phyloP scores from a whole-genome alignment of 2,113 vertebrate species.

The Gambusia affinis region DNA sequence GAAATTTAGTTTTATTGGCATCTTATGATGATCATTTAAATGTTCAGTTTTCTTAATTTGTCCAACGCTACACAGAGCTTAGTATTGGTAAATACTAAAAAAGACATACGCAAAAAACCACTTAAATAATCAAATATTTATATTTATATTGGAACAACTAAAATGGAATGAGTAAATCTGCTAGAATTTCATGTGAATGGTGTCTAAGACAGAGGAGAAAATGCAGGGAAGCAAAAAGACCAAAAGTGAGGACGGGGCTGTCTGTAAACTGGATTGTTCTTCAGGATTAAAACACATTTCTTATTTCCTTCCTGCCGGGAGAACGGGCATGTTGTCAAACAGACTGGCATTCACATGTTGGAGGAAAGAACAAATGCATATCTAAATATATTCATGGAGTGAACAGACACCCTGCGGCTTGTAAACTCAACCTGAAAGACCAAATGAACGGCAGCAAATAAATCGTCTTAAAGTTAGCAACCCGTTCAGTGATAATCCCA shows the following conservation, averaged over 20 bases:
- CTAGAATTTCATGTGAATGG: too few relatives aligned
- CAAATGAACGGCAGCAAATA: conserved; percentile 1
- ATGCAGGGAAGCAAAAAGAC: neutral
- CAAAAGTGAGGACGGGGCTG: neutral
- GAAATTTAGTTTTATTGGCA: too few relatives aligned
- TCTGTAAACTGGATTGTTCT: neutral
- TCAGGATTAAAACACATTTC: conserved; percentile 1
- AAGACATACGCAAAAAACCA: too few relatives aligned
- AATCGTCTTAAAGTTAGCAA: conserved; percentile 32
- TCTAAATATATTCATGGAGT: conserved; percentile 10
- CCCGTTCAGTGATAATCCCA: conserved; percentile 18
- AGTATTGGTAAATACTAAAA: too few relatives aligned
- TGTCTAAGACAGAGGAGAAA: neutral
- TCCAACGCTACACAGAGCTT: too few relatives aligned
- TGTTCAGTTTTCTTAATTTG: too few relatives aligned
- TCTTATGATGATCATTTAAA: too few relatives aligned
- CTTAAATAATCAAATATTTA: too few relatives aligned
- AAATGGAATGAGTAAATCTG: too few relatives aligned
- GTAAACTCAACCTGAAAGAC: conserved; percentile 23
- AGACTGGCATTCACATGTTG: conserved; percentile 7
- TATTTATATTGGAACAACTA: too few relatives aligned
- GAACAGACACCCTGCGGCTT: neutral
- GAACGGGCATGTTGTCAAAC: conserved; percentile 24
- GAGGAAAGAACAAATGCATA: conserved; percentile 9
- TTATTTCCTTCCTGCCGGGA: neutral